phyloP scores from a whole-genome alignment of 1,140 invertebrate species.

The Lucilia sericata region DNA sequence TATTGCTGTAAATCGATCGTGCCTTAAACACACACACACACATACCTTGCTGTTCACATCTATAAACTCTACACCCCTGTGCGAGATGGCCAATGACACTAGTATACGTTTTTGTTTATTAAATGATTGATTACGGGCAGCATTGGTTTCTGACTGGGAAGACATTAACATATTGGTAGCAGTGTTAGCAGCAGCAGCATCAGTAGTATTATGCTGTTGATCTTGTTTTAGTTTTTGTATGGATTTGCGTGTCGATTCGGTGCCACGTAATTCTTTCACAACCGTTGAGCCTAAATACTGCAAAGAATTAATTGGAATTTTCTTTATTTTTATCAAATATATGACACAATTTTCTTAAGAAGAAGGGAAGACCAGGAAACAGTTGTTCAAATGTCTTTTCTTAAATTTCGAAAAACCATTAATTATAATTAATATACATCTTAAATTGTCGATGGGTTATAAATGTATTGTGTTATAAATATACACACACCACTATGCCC shows the following conservation, averaged over 20 bases:
- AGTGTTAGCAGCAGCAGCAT: background rate
- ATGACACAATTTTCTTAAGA: too few species aligned
- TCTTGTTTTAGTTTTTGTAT: constrained; percentile 89
- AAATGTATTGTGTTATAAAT: too few species aligned
- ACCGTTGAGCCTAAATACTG: constrained; percentile 95
- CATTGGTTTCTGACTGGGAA: constrained; percentile 38
- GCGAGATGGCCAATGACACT: constrained; percentile 75
- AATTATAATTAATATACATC: too few species aligned
- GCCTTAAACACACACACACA: background rate
- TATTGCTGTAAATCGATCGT: background rate
- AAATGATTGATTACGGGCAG: constrained; percentile 28
- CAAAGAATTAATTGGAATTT: constrained; percentile 2
- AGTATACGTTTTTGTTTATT: constrained; percentile 54
- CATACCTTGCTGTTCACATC: constrained; percentile 83
- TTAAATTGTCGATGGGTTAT: too few species aligned
- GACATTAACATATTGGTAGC: constrained; percentile 43
- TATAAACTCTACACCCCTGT: constrained; percentile 91
- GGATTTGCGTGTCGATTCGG: constrained; percentile 94
- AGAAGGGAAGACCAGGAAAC: too few species aligned
- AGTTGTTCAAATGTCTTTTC: too few species aligned
- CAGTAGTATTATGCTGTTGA: constrained; percentile 4
- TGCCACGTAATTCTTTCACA: constrained; percentile 90
- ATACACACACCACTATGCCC: too few species aligned
- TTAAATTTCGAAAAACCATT: too few species aligned
- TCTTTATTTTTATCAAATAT: background rate